Base-by-base conservation (phyloP, 1,140 invertebrate genomes). In the Portunus trituberculatus region DNA sequence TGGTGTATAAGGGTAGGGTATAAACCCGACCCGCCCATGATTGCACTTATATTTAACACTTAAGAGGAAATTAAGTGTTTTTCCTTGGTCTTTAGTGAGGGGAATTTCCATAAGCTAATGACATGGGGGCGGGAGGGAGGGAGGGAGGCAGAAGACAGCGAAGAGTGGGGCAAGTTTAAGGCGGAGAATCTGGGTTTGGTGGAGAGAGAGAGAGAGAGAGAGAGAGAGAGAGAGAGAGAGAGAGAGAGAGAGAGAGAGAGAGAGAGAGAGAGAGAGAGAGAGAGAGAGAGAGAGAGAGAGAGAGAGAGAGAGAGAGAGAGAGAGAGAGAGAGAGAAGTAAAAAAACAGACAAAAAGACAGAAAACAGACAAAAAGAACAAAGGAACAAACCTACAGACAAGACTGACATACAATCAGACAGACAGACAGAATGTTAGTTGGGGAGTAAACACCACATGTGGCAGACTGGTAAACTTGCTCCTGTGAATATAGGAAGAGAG, bases 31-130 rank as follows among this genome's bases (percentile, higher is more conserved):
- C 67, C 67, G 12, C n/a, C 67, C 67, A 25, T 76, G 67, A 76
- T 76, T 76, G 67, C 67, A 76, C 67, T 25, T n/a, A 76, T 76
- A 76, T 76, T n/a, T 76, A 76, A 76, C n/a, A 76, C 67, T 25
- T 76, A 76, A 25, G 67, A 76, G 67, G n/a, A 76, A 76, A 76
- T 76, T 76, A 76, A 76, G 67, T 76, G 67, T 76, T 76, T 76
- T 76, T n/a, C 20, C 67, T 76, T 8, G 20, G 20, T 76, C 67
- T n/a, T 76, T 76, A 76, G 67, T 8, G 67, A 76, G n/a, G 67
- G n/a, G 67, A 76, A 76, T 76, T 76, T 76, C 67, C 67, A 76
- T 76, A 76, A 76, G 67, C 67, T 76, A 76, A 76, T 76, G 67
- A 76, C 67, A 76, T 76, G 67, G 67, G 25, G 67, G 67, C 12